Conservation (phyloP, 1,140 invertebrate genomes). For the Leptestheria dahalacensis region DNA sequence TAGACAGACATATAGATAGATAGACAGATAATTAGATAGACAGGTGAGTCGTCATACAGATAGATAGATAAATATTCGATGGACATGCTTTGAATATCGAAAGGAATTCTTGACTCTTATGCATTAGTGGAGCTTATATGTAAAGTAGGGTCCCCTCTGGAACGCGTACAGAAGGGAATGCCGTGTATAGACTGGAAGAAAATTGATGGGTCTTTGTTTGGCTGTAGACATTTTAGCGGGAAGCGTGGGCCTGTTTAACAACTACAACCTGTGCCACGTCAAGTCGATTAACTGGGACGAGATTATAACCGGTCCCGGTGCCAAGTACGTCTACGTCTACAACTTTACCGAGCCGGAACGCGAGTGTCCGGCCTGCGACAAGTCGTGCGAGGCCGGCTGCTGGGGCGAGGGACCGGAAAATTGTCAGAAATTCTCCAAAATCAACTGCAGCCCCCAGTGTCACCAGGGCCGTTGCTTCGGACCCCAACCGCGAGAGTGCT, state of each 20-base stretch:
- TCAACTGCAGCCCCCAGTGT: conserved; percentile 84
- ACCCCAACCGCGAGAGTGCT: conserved; percentile 76
- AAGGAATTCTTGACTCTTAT: too few species aligned
- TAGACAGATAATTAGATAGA: too few species aligned
- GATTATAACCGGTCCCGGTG: conserved; percentile 62
- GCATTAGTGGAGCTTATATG: too few species aligned
- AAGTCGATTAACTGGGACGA: conserved; percentile 89
- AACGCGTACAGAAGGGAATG: too few species aligned
- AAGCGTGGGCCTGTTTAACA: conserved; percentile 81
- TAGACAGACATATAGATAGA: too few species aligned
- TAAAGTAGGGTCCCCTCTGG: too few species aligned
- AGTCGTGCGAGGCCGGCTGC: conserved; percentile 61
- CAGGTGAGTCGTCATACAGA: too few species aligned
- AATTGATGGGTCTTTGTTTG: conserved; percentile 16
- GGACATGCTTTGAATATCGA: too few species aligned
- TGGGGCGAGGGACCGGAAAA: conserved; percentile 87
- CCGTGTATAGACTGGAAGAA: too few species aligned
- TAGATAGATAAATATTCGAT: too few species aligned
- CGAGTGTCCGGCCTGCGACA: conserved; percentile 61
- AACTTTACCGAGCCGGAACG: conserved; percentile 63
- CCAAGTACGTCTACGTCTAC: conserved; percentile 60
- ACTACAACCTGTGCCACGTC: conserved; percentile 88
- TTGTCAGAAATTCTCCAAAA: conserved; percentile 88
- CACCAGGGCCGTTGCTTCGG: conserved; percentile 85
- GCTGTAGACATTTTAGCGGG: conserved; percentile 66